phyloP scores from a whole-genome alignment of 2,113 vertebrate genomes.

The Ictalurus punctatus region DNA sequence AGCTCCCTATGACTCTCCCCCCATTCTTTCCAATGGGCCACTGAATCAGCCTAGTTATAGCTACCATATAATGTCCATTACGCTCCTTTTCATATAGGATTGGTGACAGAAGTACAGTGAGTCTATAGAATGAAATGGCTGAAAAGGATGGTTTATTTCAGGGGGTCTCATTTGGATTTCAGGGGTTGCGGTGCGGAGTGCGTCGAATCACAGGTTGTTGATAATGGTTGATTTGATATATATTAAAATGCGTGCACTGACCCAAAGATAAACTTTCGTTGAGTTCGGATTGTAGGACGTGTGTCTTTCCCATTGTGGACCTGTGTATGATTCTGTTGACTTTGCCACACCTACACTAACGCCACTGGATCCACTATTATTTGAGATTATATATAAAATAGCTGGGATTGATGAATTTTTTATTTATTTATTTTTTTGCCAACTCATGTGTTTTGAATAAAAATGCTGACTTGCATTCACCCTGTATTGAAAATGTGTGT shows the following conservation, averaged over 20 bases:
- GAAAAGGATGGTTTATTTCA: neutral
- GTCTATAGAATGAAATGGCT: neutral
- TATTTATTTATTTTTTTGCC: neutral
- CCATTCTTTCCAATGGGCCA: conserved; percentile 21
- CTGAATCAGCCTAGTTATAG: conserved; percentile 15
- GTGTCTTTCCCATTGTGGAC: no score
- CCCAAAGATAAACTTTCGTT: neutral
- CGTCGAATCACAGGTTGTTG: neutral
- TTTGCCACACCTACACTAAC: neutral
- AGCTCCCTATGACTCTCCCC: conserved; percentile 26
- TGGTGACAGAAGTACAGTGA: conserved; percentile 26
- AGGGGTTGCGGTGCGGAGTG: neutral
- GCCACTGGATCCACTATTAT: neutral
- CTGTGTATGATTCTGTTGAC: neutral
- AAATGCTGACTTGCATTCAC: neutral
- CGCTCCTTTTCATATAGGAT: conserved; percentile 18
- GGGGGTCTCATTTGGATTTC: neutral
- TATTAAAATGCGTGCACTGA: neutral
- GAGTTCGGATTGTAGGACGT: neutral
- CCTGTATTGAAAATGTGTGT: neutral
- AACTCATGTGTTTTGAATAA: neutral
- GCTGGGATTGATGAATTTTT: neutral
- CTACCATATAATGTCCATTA: conserved; percentile 22
- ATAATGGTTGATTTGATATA: neutral
- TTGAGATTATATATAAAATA: neutral